Evolutionary conservation across 2,888 invertebrate genomes (phyloP), one percentile per base, ranked within the genome.

Genomic region (Cephonodes hylas): DNA sequence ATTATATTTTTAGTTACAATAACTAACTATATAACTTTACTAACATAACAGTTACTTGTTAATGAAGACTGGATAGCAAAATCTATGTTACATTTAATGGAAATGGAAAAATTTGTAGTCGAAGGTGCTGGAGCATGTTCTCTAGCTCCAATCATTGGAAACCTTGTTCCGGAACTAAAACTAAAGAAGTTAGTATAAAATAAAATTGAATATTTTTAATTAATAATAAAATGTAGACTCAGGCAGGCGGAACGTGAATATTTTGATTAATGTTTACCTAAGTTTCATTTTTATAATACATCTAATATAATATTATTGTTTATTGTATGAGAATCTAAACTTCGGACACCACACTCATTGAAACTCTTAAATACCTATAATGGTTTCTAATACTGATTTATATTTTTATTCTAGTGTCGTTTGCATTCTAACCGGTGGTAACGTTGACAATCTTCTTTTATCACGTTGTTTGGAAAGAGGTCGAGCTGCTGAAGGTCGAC

Each of bases 71-170:
- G 95, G 94, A 95, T 97, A 70, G 96, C 97, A 0, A 93, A 96
- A 66, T 94, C 96, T 3, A 96, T 97, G 60, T 86, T 97, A 60
- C 93, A 96, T 65, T 84, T 97, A 63, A 93, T 96, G 0, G 97
- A 97, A 82, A 90, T 94, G 68, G 97, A 97, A 81, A 96, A 96
- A 76, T 95, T 96, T 66, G 96, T 98, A 2, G 96, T 97, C 0
- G 98, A 98, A 85, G 98, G 97, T 0, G 97, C 97, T 13, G 98
- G 96, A 0, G 98, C 97, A 0, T 94, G 95, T n/a, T 95, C 96
- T 0, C 84, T 98, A 15, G 98, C 97, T 0, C 96, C 97, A 1
- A 94, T 98, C 66, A 84, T 98, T 27, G 95, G 96, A 5, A 96
- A 96, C 18, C 94, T 95, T 60, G 88, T 98, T 20, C 96, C 97